A percentile compares a stretch with the other conserved stretches of the same genome.
phyloP scores from a whole-genome alignment of 2,797 vertebrate genomes.

The Rhincodon typus region DNA sequence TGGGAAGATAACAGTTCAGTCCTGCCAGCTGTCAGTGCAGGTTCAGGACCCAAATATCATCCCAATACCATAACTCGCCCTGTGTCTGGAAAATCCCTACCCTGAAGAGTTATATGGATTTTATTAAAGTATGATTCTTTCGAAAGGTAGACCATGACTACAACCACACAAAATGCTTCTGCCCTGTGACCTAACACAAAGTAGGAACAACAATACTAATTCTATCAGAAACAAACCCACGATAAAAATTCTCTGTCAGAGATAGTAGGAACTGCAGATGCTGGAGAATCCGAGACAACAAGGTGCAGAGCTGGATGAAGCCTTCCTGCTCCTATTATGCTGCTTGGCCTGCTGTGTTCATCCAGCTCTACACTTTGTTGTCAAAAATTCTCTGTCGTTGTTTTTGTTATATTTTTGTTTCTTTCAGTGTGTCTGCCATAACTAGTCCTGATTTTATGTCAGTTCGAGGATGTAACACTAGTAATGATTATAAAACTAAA shows the following conservation, averaged over 20 bases:
- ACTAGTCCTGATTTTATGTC: background rate
- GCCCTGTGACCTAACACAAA: too few species aligned
- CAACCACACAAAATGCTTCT: background rate
- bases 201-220: too few species aligned
- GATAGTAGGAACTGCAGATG: too few species aligned
- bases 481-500: background rate
- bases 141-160: background rate
- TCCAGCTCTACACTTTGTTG: too few species aligned
- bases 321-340: too few species aligned
- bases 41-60: background rate
- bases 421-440: background rate
- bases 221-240: background rate
- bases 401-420: background rate
- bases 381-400: background rate
- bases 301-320: too few species aligned
- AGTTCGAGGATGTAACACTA: background rate
- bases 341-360: too few species aligned
- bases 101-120: background rate
- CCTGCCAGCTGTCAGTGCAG: too few species aligned
- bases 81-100: background rate
- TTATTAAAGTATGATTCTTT: background rate
- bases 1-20: background rate
- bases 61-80: background rate
- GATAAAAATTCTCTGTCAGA: too few species aligned
- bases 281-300: too few species aligned